Percentiles rank a stretch among this genome's conserved stretches.
These are phyloP conservation scores for Bedellia somnulentella DNA, from an alignment of 2,888 invertebrate species.

Conservation along the genomic window DNA sequence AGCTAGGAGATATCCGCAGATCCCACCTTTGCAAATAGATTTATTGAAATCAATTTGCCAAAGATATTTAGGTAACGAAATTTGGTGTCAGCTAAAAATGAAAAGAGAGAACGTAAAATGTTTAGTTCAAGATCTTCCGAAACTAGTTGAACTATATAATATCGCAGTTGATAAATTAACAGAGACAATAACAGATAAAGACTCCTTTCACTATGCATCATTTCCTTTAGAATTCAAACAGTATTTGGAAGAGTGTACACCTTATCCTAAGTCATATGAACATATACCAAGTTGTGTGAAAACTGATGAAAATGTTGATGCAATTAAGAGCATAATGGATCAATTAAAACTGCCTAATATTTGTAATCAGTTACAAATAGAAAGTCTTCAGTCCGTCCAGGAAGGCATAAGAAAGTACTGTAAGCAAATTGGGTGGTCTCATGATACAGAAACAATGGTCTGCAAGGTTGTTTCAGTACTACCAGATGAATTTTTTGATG, in stretches of 20 bases:
- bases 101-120: conserved; percentile 32
- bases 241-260: conserved; percentile 45
- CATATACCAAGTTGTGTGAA: conserved; percentile 68
- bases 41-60: conserved; percentile 56
- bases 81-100: conserved; percentile 59
- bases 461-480: conserved; percentile 49
- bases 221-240: conserved; percentile 68
- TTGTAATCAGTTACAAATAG: conserved; percentile 37
- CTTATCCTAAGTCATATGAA: conserved; percentile 66
- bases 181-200: conserved; percentile 60
- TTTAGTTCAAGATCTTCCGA: conserved; percentile 56
- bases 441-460: conserved; percentile 42
- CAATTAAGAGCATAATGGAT: conserved; percentile 54
- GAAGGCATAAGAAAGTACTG: conserved; percentile 50
- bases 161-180: conserved; percentile 65
- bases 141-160: conserved; percentile 67
- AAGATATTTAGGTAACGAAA: conserved; percentile 61
- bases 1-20: conserved; percentile 46
- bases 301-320: conserved; percentile 40
- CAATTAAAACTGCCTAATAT: conserved; percentile 58
- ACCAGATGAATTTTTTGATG: conserved; percentile 34
- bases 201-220: conserved; percentile 59
- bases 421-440: conserved; percentile 46
- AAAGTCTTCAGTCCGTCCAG: conserved; percentile 37
- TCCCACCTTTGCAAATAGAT: conserved; percentile 61